Evolutionary conservation across 2,797 vertebrate species (phyloP), one percentile per base, ranked within the genome.

Genomic region (Phataginus tricuspis): DNA sequence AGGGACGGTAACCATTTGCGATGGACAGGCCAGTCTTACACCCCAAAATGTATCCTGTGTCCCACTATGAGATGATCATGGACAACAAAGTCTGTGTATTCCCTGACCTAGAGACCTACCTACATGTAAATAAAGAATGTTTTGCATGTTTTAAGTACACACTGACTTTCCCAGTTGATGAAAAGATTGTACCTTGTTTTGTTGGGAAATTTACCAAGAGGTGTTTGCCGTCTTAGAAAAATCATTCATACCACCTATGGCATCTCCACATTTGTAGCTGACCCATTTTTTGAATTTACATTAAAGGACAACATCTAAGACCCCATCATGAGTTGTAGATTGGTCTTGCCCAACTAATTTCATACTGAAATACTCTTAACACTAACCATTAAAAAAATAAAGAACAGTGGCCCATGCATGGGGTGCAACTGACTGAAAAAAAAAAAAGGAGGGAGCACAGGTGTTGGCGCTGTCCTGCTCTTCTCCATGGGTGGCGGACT

Each of bases 151-250:
- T 93, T 51, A 49, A 93, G 63, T 59, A 75, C 61, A 18, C 39
- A 37, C 69, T 23, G 34, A 53, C 16, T 75, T 91, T 94, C 82
- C 34, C 15, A 74, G 72, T 71, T 9, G 3, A 4, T 42, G n/a
- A 86, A 85, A 95, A 89, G 63, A 78, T 1, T 31, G 29, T 82
- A 19, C 21, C 91, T 82, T 92, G 71, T 91, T 96, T 93, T 86
- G 23, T 39, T 88, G n/a, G 31, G 59, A 87, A 79, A 68, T 66
- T 79, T 78, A 37, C 63, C 63, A 84, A 31, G 59, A 69, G 42
- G 34, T 53, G 14, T 53, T 84, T 53, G 29, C 51, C 16, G 27
- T 89, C 95, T 92, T 82, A 39, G 86, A 59, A 74, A 79, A 49
- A 45, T 45, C 45, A 45, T 45, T 64, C 27, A 45, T 0, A 21